Conservation (phyloP, 2,797 vertebrate species). For the Eurystomus glaucurus region DNA sequence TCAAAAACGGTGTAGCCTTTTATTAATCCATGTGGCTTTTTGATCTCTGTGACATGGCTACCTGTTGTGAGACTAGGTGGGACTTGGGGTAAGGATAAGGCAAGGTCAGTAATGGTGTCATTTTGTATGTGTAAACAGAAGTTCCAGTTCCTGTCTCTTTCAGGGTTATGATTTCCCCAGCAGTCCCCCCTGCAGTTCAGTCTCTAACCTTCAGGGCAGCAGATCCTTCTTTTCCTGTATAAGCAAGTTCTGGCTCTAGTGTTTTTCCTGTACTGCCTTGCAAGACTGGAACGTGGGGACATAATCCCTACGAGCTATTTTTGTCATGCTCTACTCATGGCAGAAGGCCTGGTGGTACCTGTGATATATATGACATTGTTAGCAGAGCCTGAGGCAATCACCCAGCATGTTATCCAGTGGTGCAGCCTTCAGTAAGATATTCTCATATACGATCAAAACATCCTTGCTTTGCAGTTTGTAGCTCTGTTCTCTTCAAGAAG, state of each 20-base stretch:
- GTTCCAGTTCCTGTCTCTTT: background rate
- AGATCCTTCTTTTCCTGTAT: background rate
- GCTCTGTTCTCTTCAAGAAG: background rate
- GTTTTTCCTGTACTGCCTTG: background rate
- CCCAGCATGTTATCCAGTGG: background rate
- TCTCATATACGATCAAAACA: background rate
- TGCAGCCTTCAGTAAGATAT: background rate
- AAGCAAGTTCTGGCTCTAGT: background rate
- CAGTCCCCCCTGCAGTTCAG: background rate
- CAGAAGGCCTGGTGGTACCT: background rate
- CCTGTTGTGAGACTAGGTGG: rapidly evolving
- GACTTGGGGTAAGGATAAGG: background rate
- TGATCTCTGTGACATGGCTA: background rate
- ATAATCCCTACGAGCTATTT: background rate
- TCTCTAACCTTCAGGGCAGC: background rate
- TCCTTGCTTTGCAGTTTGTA: background rate
- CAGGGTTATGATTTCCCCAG: background rate
- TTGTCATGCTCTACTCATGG: background rate
- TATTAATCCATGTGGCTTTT: background rate
- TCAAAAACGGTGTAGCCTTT: background rate
- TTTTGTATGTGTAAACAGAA: background rate
- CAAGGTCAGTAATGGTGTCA: background rate
- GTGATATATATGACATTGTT: background rate
- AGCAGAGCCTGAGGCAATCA: background rate
- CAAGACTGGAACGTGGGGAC: rapidly evolving